phyloP scores from a whole-genome alignment of 1,140 invertebrate species.

The Apis dorsata region DNA sequence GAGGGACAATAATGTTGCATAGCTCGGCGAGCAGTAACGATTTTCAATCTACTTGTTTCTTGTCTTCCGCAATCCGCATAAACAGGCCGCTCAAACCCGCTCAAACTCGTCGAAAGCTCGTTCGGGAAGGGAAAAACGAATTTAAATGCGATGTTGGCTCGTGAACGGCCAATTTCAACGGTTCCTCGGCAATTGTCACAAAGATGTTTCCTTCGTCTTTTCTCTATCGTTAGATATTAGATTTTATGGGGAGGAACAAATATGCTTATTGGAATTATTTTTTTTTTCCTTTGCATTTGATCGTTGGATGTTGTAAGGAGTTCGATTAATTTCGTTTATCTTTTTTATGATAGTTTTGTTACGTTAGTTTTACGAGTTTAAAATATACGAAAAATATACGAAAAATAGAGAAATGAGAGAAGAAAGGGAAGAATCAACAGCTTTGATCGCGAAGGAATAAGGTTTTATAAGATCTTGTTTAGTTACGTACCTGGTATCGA shows the following conservation, averaged over 20 bases:
- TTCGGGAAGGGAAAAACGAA: slow-evolving; percentile 15
- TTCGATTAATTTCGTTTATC: too few species aligned
- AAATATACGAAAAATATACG: neutral
- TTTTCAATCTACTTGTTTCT: slow-evolving; percentile 46
- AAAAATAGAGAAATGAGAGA: neutral
- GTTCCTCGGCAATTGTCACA: neutral
- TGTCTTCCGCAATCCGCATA: slow-evolving; percentile 47
- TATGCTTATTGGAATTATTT: neutral
- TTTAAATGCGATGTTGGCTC: slow-evolving; percentile 27
- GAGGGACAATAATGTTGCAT: slow-evolving; percentile 31
- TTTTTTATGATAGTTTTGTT: too few species aligned
- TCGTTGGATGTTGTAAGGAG: neutral
- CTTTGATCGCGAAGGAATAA: slow-evolving; percentile 37
- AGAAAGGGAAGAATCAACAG: neutral
- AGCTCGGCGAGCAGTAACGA: slow-evolving; percentile 60
- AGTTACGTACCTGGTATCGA: slow-evolving; percentile 89
- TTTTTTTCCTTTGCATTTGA: too few species aligned
- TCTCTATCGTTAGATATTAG: neutral
- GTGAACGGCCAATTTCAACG: slow-evolving; percentile 27
- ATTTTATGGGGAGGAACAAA: neutral
- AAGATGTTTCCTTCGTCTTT: neutral
- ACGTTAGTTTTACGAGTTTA: too few species aligned
- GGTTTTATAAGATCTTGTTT: slow-evolving; percentile 66
- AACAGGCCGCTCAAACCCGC: slow-evolving; percentile 31
- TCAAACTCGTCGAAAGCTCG: slow-evolving; percentile 19